Conservation (phyloP, 1,140 invertebrate genomes). For the Rhynchophorus ferrugineus region DNA sequence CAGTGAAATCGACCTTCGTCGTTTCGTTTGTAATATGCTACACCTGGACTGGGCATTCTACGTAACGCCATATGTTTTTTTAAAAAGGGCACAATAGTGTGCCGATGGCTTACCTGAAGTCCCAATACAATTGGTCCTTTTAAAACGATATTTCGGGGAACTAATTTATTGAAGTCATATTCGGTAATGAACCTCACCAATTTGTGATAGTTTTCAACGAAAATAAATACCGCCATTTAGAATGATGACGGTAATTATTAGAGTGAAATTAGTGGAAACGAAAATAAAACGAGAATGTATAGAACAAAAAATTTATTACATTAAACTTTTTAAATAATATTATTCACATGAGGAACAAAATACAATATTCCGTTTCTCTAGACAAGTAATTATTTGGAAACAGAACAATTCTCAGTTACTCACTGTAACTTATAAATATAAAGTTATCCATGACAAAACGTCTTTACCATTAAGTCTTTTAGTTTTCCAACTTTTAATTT, state of each 20-base stretch:
- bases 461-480: constrained; percentile 38
- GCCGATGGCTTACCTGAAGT: constrained; percentile 12
- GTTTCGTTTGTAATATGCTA: constrained; percentile 2
- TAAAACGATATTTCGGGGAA: constrained; percentile 8
- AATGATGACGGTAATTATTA: neutral
- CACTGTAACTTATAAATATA: constrained; percentile 38
- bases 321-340: constrained; percentile 40
- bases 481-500: constrained; percentile 37
- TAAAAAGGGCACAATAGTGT: constrained; percentile 8
- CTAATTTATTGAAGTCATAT: neutral
- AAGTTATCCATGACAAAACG: constrained; percentile 39
- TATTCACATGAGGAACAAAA: constrained; percentile 40
- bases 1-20: constrained; percentile 10
- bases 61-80: constrained; percentile 16
- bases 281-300: constrained; percentile 19
- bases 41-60: constrained; percentile 14
- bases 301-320: constrained; percentile 39
- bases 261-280: neutral
- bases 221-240: neutral
- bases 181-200: neutral
- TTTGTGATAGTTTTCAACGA: neutral
- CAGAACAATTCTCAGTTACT: constrained; percentile 38
- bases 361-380: constrained; percentile 40
- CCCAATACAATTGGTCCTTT: constrained; percentile 15
- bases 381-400: constrained; percentile 36